Evolutionary conservation across 2,797 vertebrate species (phyloP).

Genomic region (Hylomyscus alleni): DNA sequence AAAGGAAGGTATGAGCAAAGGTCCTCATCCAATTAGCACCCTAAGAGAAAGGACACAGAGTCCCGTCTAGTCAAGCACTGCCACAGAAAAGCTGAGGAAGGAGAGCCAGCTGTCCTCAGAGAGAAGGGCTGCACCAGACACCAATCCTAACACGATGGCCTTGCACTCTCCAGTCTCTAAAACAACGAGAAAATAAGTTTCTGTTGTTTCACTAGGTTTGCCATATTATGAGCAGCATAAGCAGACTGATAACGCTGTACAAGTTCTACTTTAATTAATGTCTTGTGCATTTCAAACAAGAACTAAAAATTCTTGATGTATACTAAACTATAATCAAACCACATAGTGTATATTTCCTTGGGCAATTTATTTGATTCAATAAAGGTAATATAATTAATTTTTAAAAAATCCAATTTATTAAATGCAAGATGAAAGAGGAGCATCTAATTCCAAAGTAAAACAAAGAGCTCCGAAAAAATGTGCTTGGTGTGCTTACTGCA

Average conservation of each 20-base stretch:
- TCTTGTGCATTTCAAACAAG: background rate
- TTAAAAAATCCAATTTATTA: background rate
- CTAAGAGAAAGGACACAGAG: background rate
- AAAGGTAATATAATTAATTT: background rate
- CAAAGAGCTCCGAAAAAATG: background rate
- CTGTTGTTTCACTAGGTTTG: background rate
- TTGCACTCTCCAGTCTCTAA: background rate
- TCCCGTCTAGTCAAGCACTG: background rate
- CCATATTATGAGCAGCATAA: background rate
- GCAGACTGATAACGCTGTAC: background rate
- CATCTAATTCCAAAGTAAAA: constrained; percentile 20
- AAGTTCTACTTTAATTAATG: background rate
- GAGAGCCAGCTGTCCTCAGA: background rate
- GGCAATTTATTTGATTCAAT: constrained; percentile 24
- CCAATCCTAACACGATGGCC: background rate
- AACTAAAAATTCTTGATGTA: background rate
- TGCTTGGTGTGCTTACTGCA: background rate
- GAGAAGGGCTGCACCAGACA: background rate
- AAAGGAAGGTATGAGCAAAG: background rate
- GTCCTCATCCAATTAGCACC: too few species aligned
- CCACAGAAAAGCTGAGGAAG: background rate
- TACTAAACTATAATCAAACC: background rate
- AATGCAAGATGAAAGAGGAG: background rate
- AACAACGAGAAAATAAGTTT: background rate
- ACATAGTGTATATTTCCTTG: background rate